Percentiles rank a stretch among this genome's conserved stretches.
Evolutionary conservation across 2,797 vertebrate genomes (phyloP).

Genomic region (Picus viridis): DNA sequence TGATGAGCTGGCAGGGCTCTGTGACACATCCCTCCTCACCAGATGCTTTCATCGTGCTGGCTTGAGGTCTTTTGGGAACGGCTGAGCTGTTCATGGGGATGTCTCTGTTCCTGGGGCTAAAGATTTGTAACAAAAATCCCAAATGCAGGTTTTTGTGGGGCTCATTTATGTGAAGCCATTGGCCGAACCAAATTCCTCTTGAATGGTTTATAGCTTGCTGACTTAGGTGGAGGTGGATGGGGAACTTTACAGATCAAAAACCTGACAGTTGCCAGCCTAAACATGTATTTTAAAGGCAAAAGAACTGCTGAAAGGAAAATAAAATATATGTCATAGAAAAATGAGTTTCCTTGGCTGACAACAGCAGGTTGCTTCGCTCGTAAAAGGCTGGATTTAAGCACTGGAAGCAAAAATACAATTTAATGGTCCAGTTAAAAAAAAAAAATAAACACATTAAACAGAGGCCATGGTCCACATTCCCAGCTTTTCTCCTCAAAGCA

Average conservation of each 20-base stretch:
- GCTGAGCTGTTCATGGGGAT: neutral
- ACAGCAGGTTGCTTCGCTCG: neutral
- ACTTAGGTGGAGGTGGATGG: neutral
- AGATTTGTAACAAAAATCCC: neutral
- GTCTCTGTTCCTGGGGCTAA: neutral
- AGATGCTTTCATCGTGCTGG: accelerated
- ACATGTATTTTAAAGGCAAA: neutral
- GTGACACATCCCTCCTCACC: neutral
- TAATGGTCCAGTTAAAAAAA: neutral
- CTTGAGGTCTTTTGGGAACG: accelerated
- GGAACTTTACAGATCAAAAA: neutral
- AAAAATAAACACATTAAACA: neutral
- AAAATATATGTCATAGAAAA: slow-evolving; percentile 27
- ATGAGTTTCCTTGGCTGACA: neutral
- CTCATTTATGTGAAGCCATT: neutral
- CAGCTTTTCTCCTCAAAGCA: neutral
- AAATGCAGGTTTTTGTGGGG: neutral
- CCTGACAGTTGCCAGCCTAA: slow-evolving; percentile 17
- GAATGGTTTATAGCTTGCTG: neutral
- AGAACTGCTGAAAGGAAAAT: neutral
- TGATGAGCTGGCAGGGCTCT: neutral
- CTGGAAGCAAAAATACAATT: slow-evolving; percentile 22
- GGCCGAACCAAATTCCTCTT: neutral
- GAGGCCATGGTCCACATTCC: neutral
- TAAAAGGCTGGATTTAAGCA: neutral